Conservation (phyloP, 1,140 invertebrate genomes). For the Polypedilum vanderplanki region DNA sequence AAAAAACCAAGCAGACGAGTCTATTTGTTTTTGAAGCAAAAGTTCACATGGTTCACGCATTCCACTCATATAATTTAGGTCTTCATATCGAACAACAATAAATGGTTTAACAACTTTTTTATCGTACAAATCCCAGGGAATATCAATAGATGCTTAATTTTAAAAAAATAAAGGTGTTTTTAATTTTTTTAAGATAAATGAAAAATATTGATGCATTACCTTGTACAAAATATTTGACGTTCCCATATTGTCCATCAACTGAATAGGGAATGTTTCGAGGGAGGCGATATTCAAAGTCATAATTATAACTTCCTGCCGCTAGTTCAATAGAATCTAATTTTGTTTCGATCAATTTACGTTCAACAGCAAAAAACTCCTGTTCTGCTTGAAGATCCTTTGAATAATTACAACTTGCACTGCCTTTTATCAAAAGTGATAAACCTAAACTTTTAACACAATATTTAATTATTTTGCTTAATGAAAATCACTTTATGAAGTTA, state of each 20-base stretch:
- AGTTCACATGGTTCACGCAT: background rate
- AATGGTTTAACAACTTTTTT: background rate
- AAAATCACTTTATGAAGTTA: no score
- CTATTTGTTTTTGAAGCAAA: background rate
- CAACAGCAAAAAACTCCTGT: background rate
- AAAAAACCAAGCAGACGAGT: background rate
- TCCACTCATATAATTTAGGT: conserved; percentile 12
- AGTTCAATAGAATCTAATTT: background rate
- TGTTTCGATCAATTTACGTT: background rate
- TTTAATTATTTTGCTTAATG: conserved; percentile 9
- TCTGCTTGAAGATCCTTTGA: background rate
- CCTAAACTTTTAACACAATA: no score
- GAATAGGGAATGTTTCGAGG: background rate
- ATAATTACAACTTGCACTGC: background rate
- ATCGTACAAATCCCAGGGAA: background rate
- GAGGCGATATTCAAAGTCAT: background rate
- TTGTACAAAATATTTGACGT: conserved; percentile 22
- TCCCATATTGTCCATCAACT: background rate
- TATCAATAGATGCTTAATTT: background rate
- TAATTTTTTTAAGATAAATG: background rate
- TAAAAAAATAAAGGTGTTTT: no score
- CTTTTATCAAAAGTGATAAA: conserved; percentile 21
- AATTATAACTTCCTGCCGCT: background rate
- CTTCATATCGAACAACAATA: background rate
- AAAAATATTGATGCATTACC: background rate